Evolutionary conservation across 2,797 vertebrate species (phyloP).

Genomic region (Hypotaenidia philippensis): DNA sequence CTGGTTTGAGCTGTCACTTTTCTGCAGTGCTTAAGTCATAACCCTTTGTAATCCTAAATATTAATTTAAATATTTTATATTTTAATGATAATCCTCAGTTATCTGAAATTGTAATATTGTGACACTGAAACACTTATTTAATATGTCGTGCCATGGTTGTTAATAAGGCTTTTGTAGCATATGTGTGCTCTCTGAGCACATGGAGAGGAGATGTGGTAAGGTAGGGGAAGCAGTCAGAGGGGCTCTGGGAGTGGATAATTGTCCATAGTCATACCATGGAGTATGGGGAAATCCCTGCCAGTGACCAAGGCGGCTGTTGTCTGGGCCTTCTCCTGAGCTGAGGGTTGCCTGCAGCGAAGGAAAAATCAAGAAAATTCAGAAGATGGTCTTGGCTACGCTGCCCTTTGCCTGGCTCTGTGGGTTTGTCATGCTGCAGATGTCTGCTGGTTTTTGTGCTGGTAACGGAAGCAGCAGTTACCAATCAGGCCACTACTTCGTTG

Average conservation of each 20-base stretch:
- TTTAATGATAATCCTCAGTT: background rate
- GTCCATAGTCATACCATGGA: background rate
- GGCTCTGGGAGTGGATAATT: background rate
- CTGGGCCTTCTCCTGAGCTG: background rate
- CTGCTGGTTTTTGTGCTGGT: background rate
- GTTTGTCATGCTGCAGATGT: background rate
- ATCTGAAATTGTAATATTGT: background rate
- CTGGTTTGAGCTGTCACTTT: background rate
- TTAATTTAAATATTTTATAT: background rate
- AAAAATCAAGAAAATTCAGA: background rate
- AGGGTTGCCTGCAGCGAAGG: background rate
- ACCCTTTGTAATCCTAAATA: background rate
- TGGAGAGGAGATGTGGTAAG: background rate
- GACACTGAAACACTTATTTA: background rate
- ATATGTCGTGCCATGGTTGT: background rate
- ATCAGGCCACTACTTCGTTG: fast-evolving
- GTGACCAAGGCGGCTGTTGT: background rate
- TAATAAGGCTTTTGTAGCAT: background rate
- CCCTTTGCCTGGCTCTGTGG: background rate
- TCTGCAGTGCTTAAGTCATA: background rate
- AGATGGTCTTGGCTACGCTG: background rate
- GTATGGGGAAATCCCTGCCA: background rate
- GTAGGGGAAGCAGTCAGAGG: background rate
- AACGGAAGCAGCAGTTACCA: background rate
- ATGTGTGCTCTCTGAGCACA: background rate